Conservation (phyloP, 2,797 vertebrate species). For the Sciaenops ocellatus region DNA sequence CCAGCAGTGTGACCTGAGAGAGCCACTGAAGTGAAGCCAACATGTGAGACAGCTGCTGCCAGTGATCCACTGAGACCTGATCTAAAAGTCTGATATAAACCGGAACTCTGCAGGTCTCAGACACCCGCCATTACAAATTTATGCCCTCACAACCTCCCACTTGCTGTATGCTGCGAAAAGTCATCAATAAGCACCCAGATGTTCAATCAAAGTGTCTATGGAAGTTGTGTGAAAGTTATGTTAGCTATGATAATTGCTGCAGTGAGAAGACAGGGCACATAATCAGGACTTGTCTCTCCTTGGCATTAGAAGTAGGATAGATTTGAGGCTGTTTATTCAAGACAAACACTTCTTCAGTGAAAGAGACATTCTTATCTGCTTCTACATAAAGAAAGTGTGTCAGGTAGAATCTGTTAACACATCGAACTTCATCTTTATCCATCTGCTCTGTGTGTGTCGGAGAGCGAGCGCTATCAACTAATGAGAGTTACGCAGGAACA, state of each 20-base stretch:
- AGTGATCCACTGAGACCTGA: slow-evolving; percentile 35
- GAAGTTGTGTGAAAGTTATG: slow-evolving; percentile 34
- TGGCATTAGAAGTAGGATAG: slow-evolving; percentile 5
- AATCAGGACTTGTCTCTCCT: neutral
- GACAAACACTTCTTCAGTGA: neutral
- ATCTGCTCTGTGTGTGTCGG: slow-evolving; percentile 1
- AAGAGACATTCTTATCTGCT: neutral
- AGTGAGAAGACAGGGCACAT: neutral
- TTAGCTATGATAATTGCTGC: slow-evolving; percentile 24
- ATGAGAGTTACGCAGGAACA: neutral
- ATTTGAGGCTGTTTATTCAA: slow-evolving; percentile 14
- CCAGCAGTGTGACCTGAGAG: slow-evolving; percentile 35
- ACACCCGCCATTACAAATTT: slow-evolving; percentile 23
- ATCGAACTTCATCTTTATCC: neutral
- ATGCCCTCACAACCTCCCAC: slow-evolving; percentile 20
- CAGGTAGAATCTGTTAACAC: neutral
- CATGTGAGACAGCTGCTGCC: slow-evolving; percentile 50
- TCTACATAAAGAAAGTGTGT: slow-evolving; percentile 2
- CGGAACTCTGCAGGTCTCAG: slow-evolving; percentile 18
- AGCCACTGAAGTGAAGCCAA: slow-evolving; percentile 45
- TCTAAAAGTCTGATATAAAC: slow-evolving; percentile 54
- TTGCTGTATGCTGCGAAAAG: slow-evolving; percentile 4
- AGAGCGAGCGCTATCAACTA: neutral
- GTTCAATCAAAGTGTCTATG: slow-evolving; percentile 37
- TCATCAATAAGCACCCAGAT: slow-evolving; percentile 50